Percentiles rank a stretch among this genome's conserved stretches.
Evolutionary conservation across 2,797 vertebrate species (phyloP).

Genomic region (Lacerta viridis): DNA sequence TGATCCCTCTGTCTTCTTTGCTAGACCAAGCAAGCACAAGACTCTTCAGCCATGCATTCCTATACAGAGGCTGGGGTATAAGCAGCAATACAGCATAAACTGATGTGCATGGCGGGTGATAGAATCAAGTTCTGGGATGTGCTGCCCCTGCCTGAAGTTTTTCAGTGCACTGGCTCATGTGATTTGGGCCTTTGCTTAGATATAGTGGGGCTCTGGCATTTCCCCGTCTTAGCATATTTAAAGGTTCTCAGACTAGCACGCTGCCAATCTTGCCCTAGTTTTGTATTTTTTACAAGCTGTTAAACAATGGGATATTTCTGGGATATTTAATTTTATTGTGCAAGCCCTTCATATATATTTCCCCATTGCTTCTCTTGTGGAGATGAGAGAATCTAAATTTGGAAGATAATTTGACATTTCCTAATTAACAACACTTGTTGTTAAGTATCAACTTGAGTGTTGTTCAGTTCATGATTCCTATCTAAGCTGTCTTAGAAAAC

Average conservation of each 20-base stretch:
- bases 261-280: neutral
- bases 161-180: neutral
- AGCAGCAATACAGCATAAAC: neutral
- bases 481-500: neutral
- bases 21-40: neutral
- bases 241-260: neutral
- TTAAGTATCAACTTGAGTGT: neutral
- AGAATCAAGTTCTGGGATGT: neutral
- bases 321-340: neutral
- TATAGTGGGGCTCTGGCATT: neutral
- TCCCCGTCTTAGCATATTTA: no score
- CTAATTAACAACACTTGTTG: neutral
- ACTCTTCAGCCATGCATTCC: neutral
- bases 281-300: neutral
- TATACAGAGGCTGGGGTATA: neutral
- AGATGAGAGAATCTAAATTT: neutral
- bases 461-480: neutral
- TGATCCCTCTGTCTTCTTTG: neutral
- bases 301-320: neutral
- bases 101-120: neutral
- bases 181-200: neutral
- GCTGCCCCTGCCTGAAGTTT: neutral
- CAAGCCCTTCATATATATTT: no score
- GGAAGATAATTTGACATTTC: neutral
- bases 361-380: neutral